phyloP scores from a whole-genome alignment of 2,113 vertebrate genomes.

The Donacobius atricapilla region DNA sequence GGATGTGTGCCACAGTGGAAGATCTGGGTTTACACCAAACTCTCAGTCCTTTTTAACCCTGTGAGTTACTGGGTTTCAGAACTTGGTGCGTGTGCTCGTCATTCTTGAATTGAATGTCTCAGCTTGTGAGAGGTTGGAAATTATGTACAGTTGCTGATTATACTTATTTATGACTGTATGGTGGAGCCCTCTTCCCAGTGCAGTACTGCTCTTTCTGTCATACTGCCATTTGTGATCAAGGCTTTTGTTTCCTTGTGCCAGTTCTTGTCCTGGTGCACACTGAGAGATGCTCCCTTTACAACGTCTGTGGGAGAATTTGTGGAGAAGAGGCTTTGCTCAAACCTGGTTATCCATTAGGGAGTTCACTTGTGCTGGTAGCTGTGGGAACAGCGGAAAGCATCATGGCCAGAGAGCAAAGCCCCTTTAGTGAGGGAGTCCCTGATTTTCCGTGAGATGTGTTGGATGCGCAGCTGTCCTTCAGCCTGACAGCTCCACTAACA shows the following conservation, averaged over 20 bases:
- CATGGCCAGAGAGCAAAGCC: neutral
- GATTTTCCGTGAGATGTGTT: neutral
- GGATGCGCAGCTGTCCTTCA: neutral
- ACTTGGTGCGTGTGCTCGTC: fast-evolving
- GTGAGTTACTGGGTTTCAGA: neutral
- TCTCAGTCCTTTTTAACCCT: neutral
- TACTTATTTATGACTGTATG: neutral
- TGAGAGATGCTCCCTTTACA: neutral
- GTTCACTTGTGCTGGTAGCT: neutral
- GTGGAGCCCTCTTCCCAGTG: neutral
- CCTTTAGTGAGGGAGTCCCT: neutral
- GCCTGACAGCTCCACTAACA: neutral
- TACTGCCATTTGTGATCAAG: fast-evolving
- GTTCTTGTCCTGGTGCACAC: neutral
- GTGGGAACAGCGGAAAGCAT: neutral
- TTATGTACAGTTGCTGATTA: neutral
- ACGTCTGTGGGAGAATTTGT: fast-evolving
- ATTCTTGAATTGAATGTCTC: neutral
- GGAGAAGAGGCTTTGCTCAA: neutral
- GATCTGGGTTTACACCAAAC: neutral
- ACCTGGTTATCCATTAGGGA: neutral
- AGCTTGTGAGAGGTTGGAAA: neutral
- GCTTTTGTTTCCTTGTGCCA: neutral
- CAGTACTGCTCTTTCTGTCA: neutral
- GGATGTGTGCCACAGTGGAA: neutral